Evolutionary conservation across 2,797 vertebrate genomes (phyloP).

Genomic region (Scyliorhinus canicula): DNA sequence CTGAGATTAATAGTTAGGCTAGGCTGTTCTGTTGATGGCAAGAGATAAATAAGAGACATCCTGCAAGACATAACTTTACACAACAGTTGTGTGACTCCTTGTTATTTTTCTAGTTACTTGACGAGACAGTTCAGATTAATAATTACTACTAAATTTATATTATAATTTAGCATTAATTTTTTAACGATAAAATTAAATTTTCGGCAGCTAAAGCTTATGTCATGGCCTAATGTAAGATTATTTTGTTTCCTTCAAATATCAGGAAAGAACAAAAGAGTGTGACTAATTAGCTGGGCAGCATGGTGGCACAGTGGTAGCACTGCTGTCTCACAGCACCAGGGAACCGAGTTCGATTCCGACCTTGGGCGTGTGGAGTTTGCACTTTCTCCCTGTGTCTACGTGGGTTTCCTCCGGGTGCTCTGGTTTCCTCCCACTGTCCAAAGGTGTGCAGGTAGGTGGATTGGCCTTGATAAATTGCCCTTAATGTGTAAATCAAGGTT

Average conservation of each 20-base stretch:
- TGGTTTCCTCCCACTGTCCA: no score
- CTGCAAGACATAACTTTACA: background rate
- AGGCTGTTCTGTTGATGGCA: background rate
- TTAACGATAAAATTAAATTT: background rate
- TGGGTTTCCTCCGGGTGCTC: no score
- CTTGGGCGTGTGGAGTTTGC: no score
- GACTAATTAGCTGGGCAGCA: no score
- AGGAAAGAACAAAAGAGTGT: background rate
- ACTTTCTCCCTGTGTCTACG: no score
- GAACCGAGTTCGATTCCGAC: no score
- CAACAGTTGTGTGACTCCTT: background rate
- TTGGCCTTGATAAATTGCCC: no score
- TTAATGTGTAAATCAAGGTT: no score
- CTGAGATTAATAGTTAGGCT: background rate
- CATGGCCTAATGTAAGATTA: background rate
- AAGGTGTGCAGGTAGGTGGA: no score
- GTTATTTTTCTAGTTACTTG: background rate
- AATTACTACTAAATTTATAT: background rate
- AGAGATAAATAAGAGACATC: background rate
- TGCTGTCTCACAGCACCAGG: no score
- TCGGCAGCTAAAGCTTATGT: background rate
- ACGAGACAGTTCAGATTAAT: background rate
- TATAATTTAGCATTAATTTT: background rate
- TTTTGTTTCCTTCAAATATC: background rate
- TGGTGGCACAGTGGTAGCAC: no score